A percentile compares a stretch with the other conserved stretches of the same genome.
phyloP scores from a whole-genome alignment of 2,888 invertebrate genomes.

The Rhamphomyia laevipes region DNA sequence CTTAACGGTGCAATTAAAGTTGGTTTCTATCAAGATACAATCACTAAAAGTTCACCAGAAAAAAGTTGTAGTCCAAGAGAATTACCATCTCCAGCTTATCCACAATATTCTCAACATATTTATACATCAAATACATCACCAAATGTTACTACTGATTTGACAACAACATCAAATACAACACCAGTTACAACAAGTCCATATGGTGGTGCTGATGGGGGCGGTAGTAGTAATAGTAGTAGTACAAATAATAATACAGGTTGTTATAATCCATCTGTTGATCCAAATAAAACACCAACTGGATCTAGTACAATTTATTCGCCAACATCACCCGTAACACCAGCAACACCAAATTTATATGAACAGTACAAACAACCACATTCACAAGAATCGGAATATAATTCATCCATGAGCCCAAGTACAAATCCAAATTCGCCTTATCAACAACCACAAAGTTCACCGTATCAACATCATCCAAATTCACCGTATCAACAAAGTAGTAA shows the following conservation, averaged over 20 bases:
- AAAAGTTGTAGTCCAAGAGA: slow-evolving; percentile 73
- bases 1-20: slow-evolving; percentile 76
- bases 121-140: slow-evolving; percentile 47
- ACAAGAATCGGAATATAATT: slow-evolving; percentile 44
- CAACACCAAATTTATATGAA: slow-evolving; percentile 41
- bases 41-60: slow-evolving; percentile 70
- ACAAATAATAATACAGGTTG: slow-evolving; percentile 31
- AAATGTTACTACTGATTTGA: slow-evolving; percentile 38
- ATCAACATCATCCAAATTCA: slow-evolving; percentile 35
- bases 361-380: slow-evolving; percentile 42
- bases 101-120: slow-evolving; percentile 46
- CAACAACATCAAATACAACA: slow-evolving; percentile 25
- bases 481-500: slow-evolving; percentile 32
- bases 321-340: slow-evolving; percentile 26
- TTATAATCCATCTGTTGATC: slow-evolving; percentile 31
- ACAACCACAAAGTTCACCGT: slow-evolving; percentile 39
- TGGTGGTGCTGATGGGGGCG: not conserved
- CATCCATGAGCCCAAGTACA: slow-evolving; percentile 43
- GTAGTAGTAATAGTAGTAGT: slow-evolving; percentile 6
- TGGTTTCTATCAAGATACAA: slow-evolving; percentile 83
- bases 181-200: slow-evolving; percentile 33
- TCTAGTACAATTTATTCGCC: slow-evolving; percentile 26
- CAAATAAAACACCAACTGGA: slow-evolving; percentile 28
- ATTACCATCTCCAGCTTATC: slow-evolving; percentile 46
- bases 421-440: slow-evolving; percentile 44